Evolutionary conservation across 2,888 invertebrate genomes (phyloP), one percentile per base, ranked within the genome.

Genomic region (Mesochorus sp.): DNA sequence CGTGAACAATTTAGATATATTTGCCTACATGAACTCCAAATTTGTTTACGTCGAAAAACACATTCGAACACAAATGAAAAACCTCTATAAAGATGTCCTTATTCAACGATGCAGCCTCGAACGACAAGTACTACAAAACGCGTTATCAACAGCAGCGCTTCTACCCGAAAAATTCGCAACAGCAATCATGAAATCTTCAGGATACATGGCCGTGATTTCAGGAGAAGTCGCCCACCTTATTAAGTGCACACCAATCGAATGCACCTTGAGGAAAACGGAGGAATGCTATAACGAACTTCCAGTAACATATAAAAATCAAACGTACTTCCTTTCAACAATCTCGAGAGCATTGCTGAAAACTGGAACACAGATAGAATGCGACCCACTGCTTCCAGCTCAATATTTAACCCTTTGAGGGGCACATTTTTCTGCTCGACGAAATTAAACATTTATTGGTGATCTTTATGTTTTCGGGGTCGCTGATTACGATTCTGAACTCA

Each of bases 1-100:
- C 0, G 37, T 68, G 0, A 42, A 57, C 0, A 79, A 82, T 31
- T 14, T 82, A 0, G 83, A 86, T 42, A 47, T 85, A 0, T 82
- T 83, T 5, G 26, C 72, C 0, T 85, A 85, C 39, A 74, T 85
- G 0, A 86, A 84, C 21, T 73, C 80, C 0, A 86, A 87, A 78
- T 84, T 87, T 5, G 61, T 87, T 2, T 87, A 86, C 49, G 70
- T 81, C 0, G 85, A 86, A 67, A 82, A 83, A 59, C 73, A 83
- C 3, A 76, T 84, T 0, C 78, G 80, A 21, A 44, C 64, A 8
- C 77, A 76, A n/a, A 19, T 86, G 5, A 59, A 81, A 12, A n/a
- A 34, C 6, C 34, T 84, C 0, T 84, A 85, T 39, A 17, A 44
- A 0, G 73, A 86, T 37, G 81, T 83, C 0, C 26, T 83, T 0